Conservation (phyloP, 2,797 vertebrate genomes). For the Anisognathus igniventris region DNA sequence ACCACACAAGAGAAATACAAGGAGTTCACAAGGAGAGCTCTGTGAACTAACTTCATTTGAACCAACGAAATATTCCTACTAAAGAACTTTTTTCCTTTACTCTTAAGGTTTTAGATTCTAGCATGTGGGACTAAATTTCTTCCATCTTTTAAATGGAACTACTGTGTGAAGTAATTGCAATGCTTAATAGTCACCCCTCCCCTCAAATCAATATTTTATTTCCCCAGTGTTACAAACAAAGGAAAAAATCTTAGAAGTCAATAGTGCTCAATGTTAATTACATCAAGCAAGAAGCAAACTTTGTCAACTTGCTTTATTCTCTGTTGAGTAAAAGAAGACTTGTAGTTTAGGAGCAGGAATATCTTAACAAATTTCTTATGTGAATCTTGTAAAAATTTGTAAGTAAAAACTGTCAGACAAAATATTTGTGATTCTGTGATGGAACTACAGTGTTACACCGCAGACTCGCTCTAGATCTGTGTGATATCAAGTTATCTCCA, state of each 20-base stretch:
- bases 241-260: not conserved
- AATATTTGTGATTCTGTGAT: not conserved
- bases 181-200: not conserved
- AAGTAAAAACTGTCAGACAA: not conserved
- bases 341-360: not conserved
- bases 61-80: not conserved
- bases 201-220: not conserved
- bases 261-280: not conserved
- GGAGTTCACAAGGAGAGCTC: not conserved
- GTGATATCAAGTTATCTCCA: not conserved
- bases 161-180: not conserved
- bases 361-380: not conserved
- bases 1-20: not conserved
- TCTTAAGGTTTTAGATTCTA: not conserved
- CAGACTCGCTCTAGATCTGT: rapidly evolving
- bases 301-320: not conserved
- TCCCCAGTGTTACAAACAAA: not conserved
- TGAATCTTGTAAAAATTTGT: not conserved
- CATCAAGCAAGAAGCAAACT: not conserved
- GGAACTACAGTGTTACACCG: not conserved
- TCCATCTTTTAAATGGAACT: not conserved
- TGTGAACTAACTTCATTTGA: not conserved
- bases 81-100: not conserved
- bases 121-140: not conserved
- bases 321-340: not conserved